A percentile compares a stretch with the other conserved stretches of the same genome.
Evolutionary conservation across 2,797 vertebrate species (phyloP).

Genomic region (Sebastolobus alascanus): DNA sequence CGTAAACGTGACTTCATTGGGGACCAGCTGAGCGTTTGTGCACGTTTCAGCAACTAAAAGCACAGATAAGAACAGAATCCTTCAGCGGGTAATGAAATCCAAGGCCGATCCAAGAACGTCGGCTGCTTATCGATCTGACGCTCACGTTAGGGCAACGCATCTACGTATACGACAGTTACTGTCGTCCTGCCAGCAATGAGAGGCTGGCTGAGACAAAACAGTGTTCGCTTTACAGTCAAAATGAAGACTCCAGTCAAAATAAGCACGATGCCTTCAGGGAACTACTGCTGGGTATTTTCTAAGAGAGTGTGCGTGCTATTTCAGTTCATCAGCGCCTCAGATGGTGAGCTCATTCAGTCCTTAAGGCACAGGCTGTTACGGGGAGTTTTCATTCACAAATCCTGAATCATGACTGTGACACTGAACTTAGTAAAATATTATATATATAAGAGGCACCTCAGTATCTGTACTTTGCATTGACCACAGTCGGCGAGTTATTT

Average conservation of each 20-base stretch:
- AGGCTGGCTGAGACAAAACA: conserved; percentile 80
- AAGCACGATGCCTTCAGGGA: conserved; percentile 50
- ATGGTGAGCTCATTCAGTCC: conserved; percentile 52
- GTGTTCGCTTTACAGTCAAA: conserved; percentile 77
- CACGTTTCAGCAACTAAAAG: conserved; percentile 51
- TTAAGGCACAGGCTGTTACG: conserved; percentile 74
- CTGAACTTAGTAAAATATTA: conserved; percentile 47
- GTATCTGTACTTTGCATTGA: conserved; percentile 59
- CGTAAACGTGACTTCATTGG: conserved; percentile 42
- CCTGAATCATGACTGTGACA: conserved; percentile 47
- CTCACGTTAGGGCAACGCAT: conserved; percentile 63
- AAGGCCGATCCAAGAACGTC: conserved; percentile 56
- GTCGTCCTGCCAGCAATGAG: conserved; percentile 61
- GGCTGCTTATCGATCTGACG: conserved; percentile 48
- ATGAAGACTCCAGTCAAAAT: conserved; percentile 81
- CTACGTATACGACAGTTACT: conserved; percentile 58
- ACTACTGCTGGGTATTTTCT: conserved; percentile 33
- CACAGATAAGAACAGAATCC: conserved; percentile 65
- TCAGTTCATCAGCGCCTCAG: conserved; percentile 47
- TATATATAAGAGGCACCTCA: conserved; percentile 61
- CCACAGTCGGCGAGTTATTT: conserved; percentile 50
- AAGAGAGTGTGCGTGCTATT: conserved; percentile 35
- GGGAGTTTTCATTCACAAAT: conserved; percentile 56
- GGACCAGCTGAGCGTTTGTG: conserved; percentile 56
- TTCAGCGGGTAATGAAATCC: conserved; percentile 48